Conservation (phyloP, 2,888 invertebrate genomes). For the Tipula confusa region DNA sequence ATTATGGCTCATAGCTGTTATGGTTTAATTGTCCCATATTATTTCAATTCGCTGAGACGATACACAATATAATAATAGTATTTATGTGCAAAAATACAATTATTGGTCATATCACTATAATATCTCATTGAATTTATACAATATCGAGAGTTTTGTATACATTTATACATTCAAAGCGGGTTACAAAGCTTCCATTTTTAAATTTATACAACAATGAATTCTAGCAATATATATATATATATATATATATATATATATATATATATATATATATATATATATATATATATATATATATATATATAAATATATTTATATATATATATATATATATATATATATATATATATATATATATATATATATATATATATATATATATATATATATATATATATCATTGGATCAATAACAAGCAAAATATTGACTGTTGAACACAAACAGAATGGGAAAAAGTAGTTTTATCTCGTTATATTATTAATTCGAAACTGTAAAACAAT, state of each 20-base stretch:
- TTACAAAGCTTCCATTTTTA: neutral
- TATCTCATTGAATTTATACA: neutral
- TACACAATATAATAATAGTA: neutral
- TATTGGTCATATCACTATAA: neutral
- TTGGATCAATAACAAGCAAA: conserved; percentile 25
- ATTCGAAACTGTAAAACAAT: neutral
- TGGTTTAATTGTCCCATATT: neutral
- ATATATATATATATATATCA: neutral
- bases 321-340: neutral
- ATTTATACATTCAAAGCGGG: neutral
- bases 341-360: neutral
- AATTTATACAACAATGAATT: neutral
- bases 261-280: neutral
- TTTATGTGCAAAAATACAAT: neutral
- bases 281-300: neutral
- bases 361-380: neutral
- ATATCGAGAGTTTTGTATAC: neutral
- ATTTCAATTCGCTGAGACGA: neutral
- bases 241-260: neutral
- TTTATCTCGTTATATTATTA: conserved; percentile 12
- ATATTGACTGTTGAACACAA: neutral
- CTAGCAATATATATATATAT: neutral
- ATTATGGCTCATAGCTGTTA: too few species aligned
- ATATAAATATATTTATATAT: neutral
- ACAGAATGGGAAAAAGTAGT: neutral